These are phyloP conservation scores for Parasteatoda tepidariorum DNA, from an alignment of 1,140 invertebrate genomes.

Conservation along the genomic window DNA sequence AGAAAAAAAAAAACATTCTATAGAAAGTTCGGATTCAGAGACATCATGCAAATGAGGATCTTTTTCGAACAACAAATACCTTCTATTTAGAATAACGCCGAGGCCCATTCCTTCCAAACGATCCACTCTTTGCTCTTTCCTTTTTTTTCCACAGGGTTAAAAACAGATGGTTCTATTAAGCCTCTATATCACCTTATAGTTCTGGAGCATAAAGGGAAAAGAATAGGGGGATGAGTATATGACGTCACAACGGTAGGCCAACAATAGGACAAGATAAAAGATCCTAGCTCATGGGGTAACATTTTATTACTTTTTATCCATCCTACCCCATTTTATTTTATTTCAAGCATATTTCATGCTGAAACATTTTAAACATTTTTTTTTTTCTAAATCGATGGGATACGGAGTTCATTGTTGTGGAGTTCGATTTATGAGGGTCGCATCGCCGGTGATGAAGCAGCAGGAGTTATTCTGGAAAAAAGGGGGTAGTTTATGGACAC, in stretches of 20 bases:
- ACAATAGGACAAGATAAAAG: constrained; percentile 34
- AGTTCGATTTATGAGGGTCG: background rate
- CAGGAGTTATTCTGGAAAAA: background rate
- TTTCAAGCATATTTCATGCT: background rate
- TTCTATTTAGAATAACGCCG: no score
- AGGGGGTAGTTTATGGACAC: background rate
- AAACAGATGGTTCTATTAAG: background rate
- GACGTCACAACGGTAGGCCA: constrained; percentile 5
- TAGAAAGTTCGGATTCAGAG: no score
- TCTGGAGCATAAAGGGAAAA: background rate
- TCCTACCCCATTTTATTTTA: background rate
- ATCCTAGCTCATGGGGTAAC: background rate
- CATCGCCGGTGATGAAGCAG: background rate
- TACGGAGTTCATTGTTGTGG: background rate
- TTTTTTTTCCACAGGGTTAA: no score
- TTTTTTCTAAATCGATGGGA: background rate
- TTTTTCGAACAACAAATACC: no score
- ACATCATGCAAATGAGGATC: no score
- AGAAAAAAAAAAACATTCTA: no score
- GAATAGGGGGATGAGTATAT: background rate
- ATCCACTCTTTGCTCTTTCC: no score
- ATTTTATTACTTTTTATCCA: constrained; percentile 39
- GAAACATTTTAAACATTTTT: background rate
- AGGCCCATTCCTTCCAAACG: no score
- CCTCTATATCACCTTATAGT: background rate